These are phyloP conservation scores for Pelusios castaneus DNA, from an alignment of 2,113 vertebrate genomes.

Conservation along the genomic window DNA sequence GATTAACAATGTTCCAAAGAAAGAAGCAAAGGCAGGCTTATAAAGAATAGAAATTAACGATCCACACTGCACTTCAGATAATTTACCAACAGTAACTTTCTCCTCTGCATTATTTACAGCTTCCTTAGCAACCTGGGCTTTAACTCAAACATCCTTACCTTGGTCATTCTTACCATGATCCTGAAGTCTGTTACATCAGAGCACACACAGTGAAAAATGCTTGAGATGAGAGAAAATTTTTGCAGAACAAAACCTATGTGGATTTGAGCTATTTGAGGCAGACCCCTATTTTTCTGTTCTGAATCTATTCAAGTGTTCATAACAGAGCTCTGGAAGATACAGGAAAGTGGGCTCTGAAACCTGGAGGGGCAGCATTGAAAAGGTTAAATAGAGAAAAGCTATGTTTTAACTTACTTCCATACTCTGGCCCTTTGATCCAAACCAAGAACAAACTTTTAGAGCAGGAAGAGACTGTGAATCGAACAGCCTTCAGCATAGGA, in stretches of 20 bases:
- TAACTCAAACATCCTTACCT: neutral
- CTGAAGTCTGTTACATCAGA: neutral
- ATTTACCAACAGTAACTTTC: neutral
- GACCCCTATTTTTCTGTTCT: neutral
- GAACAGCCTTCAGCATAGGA: neutral
- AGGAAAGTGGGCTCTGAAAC: neutral
- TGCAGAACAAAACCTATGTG: neutral
- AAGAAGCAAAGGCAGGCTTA: neutral
- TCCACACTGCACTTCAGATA: neutral
- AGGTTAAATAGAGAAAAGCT: neutral
- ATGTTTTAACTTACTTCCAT: neutral
- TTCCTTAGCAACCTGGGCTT: neutral
- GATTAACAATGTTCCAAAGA: neutral
- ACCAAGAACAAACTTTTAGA: neutral
- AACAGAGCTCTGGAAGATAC: neutral
- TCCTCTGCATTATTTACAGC: neutral
- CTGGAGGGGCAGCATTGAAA: accelerated
- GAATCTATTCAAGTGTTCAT: neutral
- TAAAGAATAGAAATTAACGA: neutral
- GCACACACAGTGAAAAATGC: neutral
- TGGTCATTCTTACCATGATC: neutral
- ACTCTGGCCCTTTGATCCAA: neutral
- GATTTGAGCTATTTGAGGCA: neutral
- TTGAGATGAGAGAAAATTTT: neutral
- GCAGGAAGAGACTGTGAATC: neutral